Percentiles rank a stretch among this genome's conserved stretches.
Evolutionary conservation across 2,888 invertebrate species (phyloP).

Genomic region (Trissolcus japonicus): DNA sequence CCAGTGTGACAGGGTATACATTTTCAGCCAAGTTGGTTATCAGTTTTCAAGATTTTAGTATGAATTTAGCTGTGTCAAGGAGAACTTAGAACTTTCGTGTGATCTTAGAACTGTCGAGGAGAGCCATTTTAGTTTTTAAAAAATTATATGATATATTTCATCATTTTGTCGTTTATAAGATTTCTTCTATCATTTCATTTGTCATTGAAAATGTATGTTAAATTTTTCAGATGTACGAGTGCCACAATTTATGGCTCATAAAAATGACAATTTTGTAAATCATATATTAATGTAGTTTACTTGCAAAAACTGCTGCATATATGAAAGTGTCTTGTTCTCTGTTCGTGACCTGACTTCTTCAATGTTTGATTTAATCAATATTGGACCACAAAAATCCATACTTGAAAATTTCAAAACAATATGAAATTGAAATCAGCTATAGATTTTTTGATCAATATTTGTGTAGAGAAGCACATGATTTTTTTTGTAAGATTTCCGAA

Average conservation of each 20-base stretch:
- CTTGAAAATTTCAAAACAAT: constrained; percentile 16
- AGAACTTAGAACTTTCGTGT: too few relatives aligned
- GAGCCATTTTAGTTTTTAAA: background rate
- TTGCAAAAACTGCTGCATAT: constrained; percentile 13
- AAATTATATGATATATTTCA: constrained; percentile 9
- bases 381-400: constrained; percentile 36
- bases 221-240: background rate
- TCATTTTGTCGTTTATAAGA: constrained; percentile 1
- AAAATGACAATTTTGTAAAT: constrained; percentile 30
- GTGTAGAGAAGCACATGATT: constrained; percentile 24
- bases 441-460: constrained; percentile 28
- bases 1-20: background rate
- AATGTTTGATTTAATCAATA: constrained; percentile 19
- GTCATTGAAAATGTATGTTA: too few relatives aligned
- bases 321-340: constrained; percentile 7
- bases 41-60: constrained; percentile 13
- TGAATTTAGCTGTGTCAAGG: too few relatives aligned
- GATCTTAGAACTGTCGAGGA: too few relatives aligned
- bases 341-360: constrained; percentile 16
- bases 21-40: constrained; percentile 10
- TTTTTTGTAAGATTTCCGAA: constrained; percentile 6
- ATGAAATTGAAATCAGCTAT: constrained; percentile 31
- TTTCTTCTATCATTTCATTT: too few relatives aligned
- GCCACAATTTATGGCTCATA: constrained; percentile 12
- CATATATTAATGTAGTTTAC: constrained; percentile 14